phyloP scores from a whole-genome alignment of 2,113 vertebrate genomes.

The Casuarius casuarius region DNA sequence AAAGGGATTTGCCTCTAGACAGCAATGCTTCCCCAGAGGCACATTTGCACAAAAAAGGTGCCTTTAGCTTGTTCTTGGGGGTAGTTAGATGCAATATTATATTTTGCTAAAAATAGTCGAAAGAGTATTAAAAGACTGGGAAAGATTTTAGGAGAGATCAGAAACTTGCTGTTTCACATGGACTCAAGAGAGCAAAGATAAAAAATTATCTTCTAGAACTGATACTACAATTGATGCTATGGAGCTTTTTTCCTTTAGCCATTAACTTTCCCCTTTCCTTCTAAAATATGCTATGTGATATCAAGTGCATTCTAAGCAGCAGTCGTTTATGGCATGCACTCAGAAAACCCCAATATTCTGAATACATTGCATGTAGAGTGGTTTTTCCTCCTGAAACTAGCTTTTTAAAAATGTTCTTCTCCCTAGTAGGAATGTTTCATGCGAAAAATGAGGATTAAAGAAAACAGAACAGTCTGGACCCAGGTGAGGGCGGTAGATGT shows the following conservation, averaged over 20 bases:
- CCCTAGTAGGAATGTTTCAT: neutral
- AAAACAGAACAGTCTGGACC: neutral
- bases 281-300: neutral
- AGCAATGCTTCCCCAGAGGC: neutral
- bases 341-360: neutral
- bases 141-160: neutral
- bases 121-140: neutral
- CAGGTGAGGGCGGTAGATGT: neutral
- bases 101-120: neutral
- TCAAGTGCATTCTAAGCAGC: neutral
- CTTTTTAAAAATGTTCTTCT: neutral
- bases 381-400: neutral
- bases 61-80: neutral
- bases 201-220: neutral
- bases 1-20: neutral
- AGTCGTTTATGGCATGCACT: neutral
- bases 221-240: neutral
- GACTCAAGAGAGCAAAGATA: neutral
- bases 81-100: neutral
- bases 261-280: neutral
- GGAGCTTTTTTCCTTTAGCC: neutral
- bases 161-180: neutral
- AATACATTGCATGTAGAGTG: neutral
- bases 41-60: neutral
- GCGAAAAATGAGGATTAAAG: neutral